Evolutionary conservation across 2,113 vertebrate genomes (phyloP), one percentile per base, ranked within the genome.

Genomic region (Pachypanchax playfairii): DNA sequence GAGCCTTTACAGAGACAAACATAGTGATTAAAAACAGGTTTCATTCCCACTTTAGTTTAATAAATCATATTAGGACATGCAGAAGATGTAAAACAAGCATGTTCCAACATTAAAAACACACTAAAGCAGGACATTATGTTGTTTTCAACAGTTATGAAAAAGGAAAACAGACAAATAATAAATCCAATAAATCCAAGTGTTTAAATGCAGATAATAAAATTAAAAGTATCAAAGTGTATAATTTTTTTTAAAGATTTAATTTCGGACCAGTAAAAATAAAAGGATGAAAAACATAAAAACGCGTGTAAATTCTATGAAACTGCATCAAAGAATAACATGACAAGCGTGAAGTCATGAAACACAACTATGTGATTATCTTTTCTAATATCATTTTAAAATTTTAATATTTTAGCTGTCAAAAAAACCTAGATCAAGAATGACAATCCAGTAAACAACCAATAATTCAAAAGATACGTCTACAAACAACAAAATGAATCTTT

Each of bases 321-420:
- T 29, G 17, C 28, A 43, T 4, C 14, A 24, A 63, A 63, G 53
- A 18, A 22, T n/a, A 44, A 42, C 33, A 24, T 35, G 46, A 36
- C 41, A 8, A 47, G 18, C 20, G 12, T 14, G 24, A 41, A 4
- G 12, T 13, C n/a, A 56, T 25, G 3, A 11, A 28, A 24, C 15
- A 24, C 20, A 43, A 17, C 44, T 22, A 44, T 26, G 22, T 44
- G 15, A 55, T 17, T 35, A 10, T 38, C 26, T 25, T 31, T n/a
- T 18, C 31, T 1, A 41, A 41, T 24, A 21, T 35, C n/a, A n/a
- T 1, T 24, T 44, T 46, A 1, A 5, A 14, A 24, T 24, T 24
- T 24, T 46, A 46, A 11, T 46, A 14, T 46, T 24, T 17, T 5
- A 36, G 13, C 4, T 3, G 13, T 36, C 35, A 1, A 36, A 1